A percentile compares a stretch with the other conserved stretches of the same genome.
Conservation (phyloP, 1,140 invertebrate genomes). For the Drosophila busckii region DNA sequence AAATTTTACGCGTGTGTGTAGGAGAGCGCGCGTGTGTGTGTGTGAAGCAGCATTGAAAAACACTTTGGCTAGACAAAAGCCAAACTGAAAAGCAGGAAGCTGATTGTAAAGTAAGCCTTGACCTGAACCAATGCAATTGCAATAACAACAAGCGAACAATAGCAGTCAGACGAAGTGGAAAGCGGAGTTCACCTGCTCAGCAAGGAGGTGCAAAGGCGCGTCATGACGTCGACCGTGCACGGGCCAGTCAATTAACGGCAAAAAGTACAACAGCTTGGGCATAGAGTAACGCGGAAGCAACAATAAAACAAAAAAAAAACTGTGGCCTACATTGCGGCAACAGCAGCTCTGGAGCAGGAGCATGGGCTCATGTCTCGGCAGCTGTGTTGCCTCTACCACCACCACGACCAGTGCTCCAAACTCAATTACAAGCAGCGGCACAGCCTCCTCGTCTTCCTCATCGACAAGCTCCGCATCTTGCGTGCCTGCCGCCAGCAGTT, state of each 20-base stretch:
- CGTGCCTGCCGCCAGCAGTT: slow-evolving; percentile 34
- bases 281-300: slow-evolving; percentile 1
- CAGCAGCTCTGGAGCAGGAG: slow-evolving; percentile 20
- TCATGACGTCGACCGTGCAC: too few relatives aligned
- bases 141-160: slow-evolving; percentile 10
- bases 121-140: slow-evolving; percentile 44
- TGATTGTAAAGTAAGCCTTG: slow-evolving; percentile 37
- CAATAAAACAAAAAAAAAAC: slow-evolving; percentile 14
- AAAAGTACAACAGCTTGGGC: slow-evolving; percentile 11
- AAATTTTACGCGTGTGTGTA: slow-evolving; percentile 34
- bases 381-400: slow-evolving; percentile 39
- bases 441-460: slow-evolving; percentile 44
- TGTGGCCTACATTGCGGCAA: slow-evolving; percentile 13
- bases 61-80: slow-evolving; percentile 25
- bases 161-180: neutral
- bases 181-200: too few relatives aligned
- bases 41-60: slow-evolving; percentile 47
- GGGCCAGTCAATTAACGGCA: too few relatives aligned
- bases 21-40: slow-evolving; percentile 4
- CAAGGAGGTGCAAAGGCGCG: too few relatives aligned
- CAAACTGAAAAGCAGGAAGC: slow-evolving; percentile 12
- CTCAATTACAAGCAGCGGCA: slow-evolving; percentile 18
- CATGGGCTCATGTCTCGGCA: slow-evolving; percentile 69
- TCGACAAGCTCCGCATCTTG: slow-evolving; percentile 24
- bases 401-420: slow-evolving; percentile 14